Evolutionary conservation across 2,797 vertebrate genomes (phyloP).

Genomic region (Mormyrops boulengeri): DNA sequence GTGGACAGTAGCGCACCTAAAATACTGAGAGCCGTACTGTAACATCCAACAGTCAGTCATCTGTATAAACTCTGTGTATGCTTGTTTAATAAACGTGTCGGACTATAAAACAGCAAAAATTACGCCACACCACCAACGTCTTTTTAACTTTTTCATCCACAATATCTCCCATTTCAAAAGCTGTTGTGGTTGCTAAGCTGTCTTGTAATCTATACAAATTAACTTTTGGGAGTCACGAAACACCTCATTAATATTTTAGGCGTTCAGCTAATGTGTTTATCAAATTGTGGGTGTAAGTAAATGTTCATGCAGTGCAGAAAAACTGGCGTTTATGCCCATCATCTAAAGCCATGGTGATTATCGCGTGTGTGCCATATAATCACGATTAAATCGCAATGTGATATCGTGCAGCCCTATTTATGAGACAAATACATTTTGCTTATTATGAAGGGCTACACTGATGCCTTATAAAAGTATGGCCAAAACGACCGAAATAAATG

Average conservation of each 20-base stretch:
- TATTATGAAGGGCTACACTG: background rate
- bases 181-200: background rate
- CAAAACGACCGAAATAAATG: background rate
- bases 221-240: background rate
- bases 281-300: background rate
- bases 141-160: background rate
- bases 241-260: background rate
- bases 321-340: background rate
- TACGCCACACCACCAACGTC: background rate
- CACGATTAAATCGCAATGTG: background rate
- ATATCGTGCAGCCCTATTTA: background rate
- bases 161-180: background rate
- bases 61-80: background rate
- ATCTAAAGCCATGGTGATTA: background rate
- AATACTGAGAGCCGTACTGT: background rate
- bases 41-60: background rate
- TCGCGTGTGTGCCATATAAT: background rate
- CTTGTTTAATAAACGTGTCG: background rate
- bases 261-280: background rate
- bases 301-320: background rate
- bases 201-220: background rate
- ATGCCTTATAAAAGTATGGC: background rate
- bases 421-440: background rate
- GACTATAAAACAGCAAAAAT: background rate
- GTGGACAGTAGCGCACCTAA: background rate